Evolutionary conservation across 2,797 vertebrate genomes (phyloP).

Genomic region (Natrix natrix): DNA sequence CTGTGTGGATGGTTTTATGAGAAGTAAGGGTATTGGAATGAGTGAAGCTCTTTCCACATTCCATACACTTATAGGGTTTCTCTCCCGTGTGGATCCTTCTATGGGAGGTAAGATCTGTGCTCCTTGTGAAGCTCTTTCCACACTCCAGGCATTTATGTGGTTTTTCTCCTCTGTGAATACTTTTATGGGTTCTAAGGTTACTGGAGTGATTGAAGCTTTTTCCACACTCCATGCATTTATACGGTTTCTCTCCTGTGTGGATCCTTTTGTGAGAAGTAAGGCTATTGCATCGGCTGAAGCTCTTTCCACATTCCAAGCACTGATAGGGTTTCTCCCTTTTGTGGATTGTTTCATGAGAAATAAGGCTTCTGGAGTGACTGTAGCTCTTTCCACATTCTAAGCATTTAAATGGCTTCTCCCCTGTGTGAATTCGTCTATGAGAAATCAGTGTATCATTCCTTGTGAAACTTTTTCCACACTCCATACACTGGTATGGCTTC

Average conservation of each 20-base stretch:
- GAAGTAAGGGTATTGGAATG: not conserved
- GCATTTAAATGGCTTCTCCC: not conserved
- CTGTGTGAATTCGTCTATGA: not conserved
- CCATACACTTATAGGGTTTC: slow-evolving; percentile 36
- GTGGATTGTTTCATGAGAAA: not conserved
- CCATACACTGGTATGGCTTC: not conserved
- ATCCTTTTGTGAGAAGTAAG: not conserved
- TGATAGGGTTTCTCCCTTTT: slow-evolving; percentile 38
- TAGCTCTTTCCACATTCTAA: not conserved
- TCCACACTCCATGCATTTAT: not conserved
- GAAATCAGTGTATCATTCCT: not conserved
- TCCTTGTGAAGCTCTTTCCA: slow-evolving; percentile 44
- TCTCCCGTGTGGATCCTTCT: slow-evolving; percentile 51
- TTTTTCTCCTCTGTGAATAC: not conserved
- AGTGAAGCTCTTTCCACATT: not conserved
- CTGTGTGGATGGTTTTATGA: slow-evolving; percentile 12
- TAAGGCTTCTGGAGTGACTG: not conserved
- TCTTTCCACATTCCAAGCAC: slow-evolving; percentile 13
- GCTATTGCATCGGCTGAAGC: not conserved
- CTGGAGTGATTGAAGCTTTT: not conserved
- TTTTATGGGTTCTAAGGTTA: not conserved
- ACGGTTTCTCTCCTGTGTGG: not conserved
- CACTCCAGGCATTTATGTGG: slow-evolving; percentile 21
- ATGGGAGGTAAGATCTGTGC: slow-evolving; percentile 41
- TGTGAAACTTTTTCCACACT: not conserved